Conservation (phyloP, 1,140 invertebrate genomes). For the Pogonomyrmex californicus region DNA sequence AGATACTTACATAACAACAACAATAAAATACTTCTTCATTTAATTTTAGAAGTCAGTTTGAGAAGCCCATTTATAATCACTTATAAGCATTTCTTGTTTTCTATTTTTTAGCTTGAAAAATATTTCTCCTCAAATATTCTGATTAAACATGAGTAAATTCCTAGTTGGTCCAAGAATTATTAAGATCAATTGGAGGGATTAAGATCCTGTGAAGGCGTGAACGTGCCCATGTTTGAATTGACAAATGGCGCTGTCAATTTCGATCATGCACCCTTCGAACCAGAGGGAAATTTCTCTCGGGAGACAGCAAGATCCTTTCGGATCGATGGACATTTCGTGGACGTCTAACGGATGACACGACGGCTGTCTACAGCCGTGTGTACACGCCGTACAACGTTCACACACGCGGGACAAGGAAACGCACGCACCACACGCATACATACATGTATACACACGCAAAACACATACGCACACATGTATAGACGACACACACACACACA, state of each 20-base stretch:
- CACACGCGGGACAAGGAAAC: conserved; percentile 32
- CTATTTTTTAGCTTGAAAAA: not conserved
- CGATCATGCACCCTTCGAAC: conserved; percentile 52
- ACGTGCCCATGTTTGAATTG: conserved; percentile 52
- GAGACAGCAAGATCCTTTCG: conserved; percentile 48
- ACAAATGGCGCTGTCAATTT: conserved; percentile 71
- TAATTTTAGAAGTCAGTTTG: conserved; percentile 1
- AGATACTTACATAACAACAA: too few species aligned
- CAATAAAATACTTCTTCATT: not conserved
- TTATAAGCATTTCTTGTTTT: not conserved
- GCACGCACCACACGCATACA: conserved; percentile 25
- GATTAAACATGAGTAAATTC: not conserved
- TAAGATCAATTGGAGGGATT: not conserved
- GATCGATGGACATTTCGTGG: conserved; percentile 47
- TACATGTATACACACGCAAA: not conserved
- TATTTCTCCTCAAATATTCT: not conserved
- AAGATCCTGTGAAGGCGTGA: not conserved
- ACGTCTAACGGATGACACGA: conserved; percentile 67
- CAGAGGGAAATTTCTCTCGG: conserved; percentile 36
- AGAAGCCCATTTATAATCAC: not conserved
- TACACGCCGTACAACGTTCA: conserved; percentile 35
- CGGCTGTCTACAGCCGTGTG: conserved; percentile 37
- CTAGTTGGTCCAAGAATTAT: not conserved
- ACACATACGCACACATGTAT: not conserved
- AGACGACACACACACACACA: conserved; percentile 32